A percentile compares a stretch with the other conserved stretches of the same genome.
These are phyloP conservation scores for Argyrosomus regius DNA, from an alignment of 2,797 vertebrate species.

Conservation along the genomic window DNA sequence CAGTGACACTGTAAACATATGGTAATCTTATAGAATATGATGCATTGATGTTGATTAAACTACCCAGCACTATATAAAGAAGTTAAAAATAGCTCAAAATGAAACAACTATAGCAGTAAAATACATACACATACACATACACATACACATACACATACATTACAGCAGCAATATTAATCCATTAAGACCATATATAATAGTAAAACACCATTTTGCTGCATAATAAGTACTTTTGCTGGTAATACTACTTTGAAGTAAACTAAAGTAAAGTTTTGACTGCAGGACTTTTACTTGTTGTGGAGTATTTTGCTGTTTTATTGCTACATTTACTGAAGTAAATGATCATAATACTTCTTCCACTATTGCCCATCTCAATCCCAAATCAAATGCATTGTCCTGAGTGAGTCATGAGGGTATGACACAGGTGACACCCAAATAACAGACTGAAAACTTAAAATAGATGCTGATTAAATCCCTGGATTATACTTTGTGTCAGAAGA, in stretches of 20 bases:
- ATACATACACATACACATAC: too few relatives aligned
- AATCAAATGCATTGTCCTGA: neutral
- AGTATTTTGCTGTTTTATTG: neutral
- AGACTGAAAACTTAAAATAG: neutral
- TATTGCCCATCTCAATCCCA: neutral
- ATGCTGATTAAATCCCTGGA: conserved; percentile 13
- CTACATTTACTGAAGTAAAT: neutral
- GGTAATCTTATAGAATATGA: too few relatives aligned
- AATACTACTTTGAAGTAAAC: too few relatives aligned
- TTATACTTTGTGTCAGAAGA: conserved; percentile 12
- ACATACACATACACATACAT: too few relatives aligned
- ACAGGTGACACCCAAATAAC: conserved; percentile 1
- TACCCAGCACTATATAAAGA: too few relatives aligned
- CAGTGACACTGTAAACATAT: neutral
- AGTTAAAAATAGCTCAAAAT: too few relatives aligned
- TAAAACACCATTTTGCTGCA: too few relatives aligned
- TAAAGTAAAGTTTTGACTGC: too few relatives aligned
- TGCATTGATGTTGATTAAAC: too few relatives aligned
- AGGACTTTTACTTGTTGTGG: neutral
- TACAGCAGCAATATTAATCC: too few relatives aligned
- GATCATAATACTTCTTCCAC: neutral
- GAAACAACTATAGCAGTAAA: too few relatives aligned
- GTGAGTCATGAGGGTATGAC: neutral
- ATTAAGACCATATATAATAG: too few relatives aligned
- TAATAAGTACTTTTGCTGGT: neutral